These are phyloP conservation scores for Ptychoptera contaminata DNA, from an alignment of 2,888 invertebrate species.

Conservation along the genomic window DNA sequence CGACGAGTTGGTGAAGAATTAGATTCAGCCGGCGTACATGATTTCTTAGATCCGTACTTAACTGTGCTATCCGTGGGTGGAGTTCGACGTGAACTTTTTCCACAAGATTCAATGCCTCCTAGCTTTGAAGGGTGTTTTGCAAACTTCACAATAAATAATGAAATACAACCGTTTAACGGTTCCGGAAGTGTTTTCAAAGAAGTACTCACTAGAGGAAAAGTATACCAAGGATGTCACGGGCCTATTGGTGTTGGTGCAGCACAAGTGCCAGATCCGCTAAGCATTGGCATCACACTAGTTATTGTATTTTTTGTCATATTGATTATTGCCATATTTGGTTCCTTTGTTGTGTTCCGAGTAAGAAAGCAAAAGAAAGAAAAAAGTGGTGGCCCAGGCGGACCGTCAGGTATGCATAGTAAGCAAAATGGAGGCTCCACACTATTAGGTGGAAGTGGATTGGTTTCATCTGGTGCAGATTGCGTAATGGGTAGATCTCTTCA, in stretches of 20 bases:
- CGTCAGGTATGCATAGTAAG: slow-evolving; percentile 58
- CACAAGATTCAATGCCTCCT: slow-evolving; percentile 35
- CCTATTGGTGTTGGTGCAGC: slow-evolving; percentile 60
- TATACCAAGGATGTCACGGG: slow-evolving; percentile 58
- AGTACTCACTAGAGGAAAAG: slow-evolving; percentile 52
- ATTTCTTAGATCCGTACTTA: slow-evolving; percentile 82
- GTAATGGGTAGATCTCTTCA: slow-evolving; percentile 53
- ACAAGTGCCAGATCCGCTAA: slow-evolving; percentile 70
- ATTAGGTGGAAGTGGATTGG: slow-evolving; percentile 50
- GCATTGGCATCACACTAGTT: slow-evolving; percentile 83
- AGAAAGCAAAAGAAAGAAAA: slow-evolving; percentile 80
- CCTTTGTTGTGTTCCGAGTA: slow-evolving; percentile 82
- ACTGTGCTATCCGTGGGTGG: slow-evolving; percentile 70
- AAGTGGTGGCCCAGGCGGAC: slow-evolving; percentile 47
- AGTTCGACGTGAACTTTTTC: slow-evolving; percentile 41
- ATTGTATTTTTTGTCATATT: slow-evolving; percentile 87
- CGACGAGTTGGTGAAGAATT: slow-evolving; percentile 65
- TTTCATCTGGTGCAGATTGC: slow-evolving; percentile 50
- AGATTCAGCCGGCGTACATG: slow-evolving; percentile 73
- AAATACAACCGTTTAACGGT: slow-evolving; percentile 79
- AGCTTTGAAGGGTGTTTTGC: slow-evolving; percentile 81
- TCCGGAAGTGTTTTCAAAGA: slow-evolving; percentile 68
- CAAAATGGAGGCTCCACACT: slow-evolving; percentile 57
- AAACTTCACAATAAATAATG: slow-evolving; percentile 76
- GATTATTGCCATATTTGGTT: slow-evolving; percentile 74